phyloP scores from a whole-genome alignment of 2,113 vertebrate genomes.

The Papio anubis region DNA sequence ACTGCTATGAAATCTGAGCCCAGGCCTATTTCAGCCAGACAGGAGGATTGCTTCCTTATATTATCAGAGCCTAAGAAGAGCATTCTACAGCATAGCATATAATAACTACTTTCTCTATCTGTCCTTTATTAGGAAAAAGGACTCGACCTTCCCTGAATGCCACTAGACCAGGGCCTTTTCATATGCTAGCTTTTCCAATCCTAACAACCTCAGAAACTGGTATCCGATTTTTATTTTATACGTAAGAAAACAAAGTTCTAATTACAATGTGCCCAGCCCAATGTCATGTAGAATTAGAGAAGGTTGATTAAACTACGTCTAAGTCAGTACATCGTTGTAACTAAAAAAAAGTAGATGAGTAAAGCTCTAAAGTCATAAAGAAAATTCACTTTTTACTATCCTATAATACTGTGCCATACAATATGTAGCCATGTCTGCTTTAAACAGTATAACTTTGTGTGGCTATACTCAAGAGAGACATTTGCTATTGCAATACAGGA shows the following conservation, averaged over 20 bases:
- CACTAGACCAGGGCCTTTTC: not conserved
- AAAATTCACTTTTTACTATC: not conserved
- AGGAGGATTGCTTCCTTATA: not conserved
- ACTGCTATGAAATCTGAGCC: not conserved
- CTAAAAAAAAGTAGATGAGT: not conserved
- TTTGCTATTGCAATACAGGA: not conserved
- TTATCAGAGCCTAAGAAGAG: not conserved
- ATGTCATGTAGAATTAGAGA: not conserved
- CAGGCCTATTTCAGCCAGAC: not conserved
- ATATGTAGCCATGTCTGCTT: too few species aligned
- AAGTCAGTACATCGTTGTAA: not conserved
- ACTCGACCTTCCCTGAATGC: not conserved
- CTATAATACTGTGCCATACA: too few species aligned
- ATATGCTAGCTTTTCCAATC: not conserved
- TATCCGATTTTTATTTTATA: not conserved
- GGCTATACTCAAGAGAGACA: not conserved
- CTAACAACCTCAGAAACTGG: not conserved
- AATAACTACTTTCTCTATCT: not conserved
- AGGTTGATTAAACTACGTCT: not conserved
- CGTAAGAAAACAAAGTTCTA: not conserved
- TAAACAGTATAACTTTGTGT: not conserved
- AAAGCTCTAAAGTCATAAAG: not conserved
- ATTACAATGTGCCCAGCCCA: not conserved
- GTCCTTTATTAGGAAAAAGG: not conserved
- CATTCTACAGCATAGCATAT: not conserved